Conservation (phyloP, 2,888 invertebrate genomes). For the Escarpia spicata region DNA sequence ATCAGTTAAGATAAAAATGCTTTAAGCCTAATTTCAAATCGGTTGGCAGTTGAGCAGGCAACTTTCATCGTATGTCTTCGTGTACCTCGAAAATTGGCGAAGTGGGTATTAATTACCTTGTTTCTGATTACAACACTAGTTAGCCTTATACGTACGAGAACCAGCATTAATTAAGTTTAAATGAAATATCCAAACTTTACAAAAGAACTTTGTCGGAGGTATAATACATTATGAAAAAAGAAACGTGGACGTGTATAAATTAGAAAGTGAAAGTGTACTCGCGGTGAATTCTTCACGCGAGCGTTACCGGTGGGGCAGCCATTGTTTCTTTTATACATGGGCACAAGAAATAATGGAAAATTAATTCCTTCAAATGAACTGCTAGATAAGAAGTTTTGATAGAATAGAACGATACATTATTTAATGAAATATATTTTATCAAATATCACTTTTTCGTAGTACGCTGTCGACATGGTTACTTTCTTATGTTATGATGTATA, state of each 20-base stretch:
- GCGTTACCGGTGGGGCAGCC: not conserved
- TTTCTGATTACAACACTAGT: not conserved
- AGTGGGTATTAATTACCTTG: not conserved
- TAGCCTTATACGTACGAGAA: not conserved
- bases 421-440: too few relatives aligned
- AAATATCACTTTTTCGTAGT: too few relatives aligned
- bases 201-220: not conserved
- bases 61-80: not conserved
- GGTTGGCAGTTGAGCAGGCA: not conserved
- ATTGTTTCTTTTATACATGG: too few relatives aligned
- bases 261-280: not conserved
- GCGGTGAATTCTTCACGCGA: not conserved
- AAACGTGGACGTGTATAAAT: not conserved
- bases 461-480: too few relatives aligned
- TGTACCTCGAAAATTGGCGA: not conserved
- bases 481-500: too few relatives aligned
- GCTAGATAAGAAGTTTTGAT: too few relatives aligned
- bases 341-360: too few relatives aligned
- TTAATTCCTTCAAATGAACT: too few relatives aligned
- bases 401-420: too few relatives aligned
- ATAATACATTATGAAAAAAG: not conserved
- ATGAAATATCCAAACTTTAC: not conserved
- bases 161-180: not conserved
- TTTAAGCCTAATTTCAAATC: not conserved
- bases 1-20: not conserved